phyloP scores from a whole-genome alignment of 2,797 vertebrate genomes.

The Triplophysa bombifrons region DNA sequence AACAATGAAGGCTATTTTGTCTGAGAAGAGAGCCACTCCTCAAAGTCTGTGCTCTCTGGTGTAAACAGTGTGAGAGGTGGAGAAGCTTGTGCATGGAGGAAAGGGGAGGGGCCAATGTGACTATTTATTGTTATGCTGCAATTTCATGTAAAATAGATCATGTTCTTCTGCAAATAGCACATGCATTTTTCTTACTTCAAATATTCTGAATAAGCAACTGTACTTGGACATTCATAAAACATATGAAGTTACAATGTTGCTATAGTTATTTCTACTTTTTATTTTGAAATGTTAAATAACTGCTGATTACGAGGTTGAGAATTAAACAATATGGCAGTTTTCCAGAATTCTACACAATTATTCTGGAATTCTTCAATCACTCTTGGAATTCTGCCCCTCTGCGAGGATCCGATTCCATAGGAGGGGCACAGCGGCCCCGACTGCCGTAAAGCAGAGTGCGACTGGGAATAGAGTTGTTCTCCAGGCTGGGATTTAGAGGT shows the following conservation, averaged over 20 bases:
- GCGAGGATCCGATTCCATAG: slow-evolving; percentile 53
- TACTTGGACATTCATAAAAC: background rate
- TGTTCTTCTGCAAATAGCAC: background rate
- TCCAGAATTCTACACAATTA: slow-evolving; percentile 45
- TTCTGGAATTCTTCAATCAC: slow-evolving; percentile 41
- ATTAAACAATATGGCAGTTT: slow-evolving; percentile 20
- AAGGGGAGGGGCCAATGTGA: slow-evolving; percentile 2
- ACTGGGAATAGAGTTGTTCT: slow-evolving; percentile 56
- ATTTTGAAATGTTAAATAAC: background rate
- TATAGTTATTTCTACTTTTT: background rate
- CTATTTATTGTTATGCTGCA: background rate
- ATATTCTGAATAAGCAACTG: background rate
- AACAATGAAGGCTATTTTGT: slow-evolving; percentile 18
- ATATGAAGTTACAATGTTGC: background rate
- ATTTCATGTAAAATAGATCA: background rate
- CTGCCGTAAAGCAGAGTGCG: slow-evolving; percentile 65
- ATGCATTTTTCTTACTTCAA: background rate
- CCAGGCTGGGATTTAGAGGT: slow-evolving; percentile 61
- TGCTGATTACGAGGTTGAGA: background rate
- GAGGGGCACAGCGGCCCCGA: slow-evolving; percentile 53
- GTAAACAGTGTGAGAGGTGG: slow-evolving; percentile 23
- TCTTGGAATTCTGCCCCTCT: slow-evolving; percentile 36
- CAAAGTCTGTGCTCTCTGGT: slow-evolving; percentile 10
- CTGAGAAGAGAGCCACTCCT: slow-evolving; percentile 8
- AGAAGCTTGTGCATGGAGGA: background rate